Base-by-base conservation (phyloP, 2,888 invertebrate species). In the Argyresthia albistria region DNA sequence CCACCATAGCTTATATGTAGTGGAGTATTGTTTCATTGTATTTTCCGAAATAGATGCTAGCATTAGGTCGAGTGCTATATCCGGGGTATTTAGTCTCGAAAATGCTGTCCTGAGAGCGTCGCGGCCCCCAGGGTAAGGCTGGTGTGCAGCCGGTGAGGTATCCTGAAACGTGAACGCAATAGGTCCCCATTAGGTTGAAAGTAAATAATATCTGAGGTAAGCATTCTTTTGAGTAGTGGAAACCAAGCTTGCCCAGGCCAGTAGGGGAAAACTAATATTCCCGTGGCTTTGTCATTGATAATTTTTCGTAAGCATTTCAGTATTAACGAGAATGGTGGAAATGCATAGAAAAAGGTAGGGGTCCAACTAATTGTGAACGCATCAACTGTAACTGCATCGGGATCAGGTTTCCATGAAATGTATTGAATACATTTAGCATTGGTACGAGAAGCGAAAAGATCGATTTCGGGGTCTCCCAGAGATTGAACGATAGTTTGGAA, bases 201-300 rank as follows among this genome's bases (percentile, higher is more conserved):
- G 6, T 43, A 8, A 46, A 46, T 35, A 51, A 11, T 1, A 51
- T 15, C 1, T 49, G n/a, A 9, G 9, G 12, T 25, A 51, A 1
- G 2, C n/a, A n/a, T n/a, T n/a, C 35, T 16, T 37, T 46, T 37
- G 42, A 53, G 11, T n/a, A 53, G 35, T 43, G 39, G 39, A 35
- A 52, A 56, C 54, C 56, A 56, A 10, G 54, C 48, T 43, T 54
- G 52, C 6, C 51, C 53, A 12, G 54, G 55, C 55, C 57, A 57
- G 37, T 53, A 37, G 0, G 57, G 57, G 16, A 54, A 55, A 7
- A 55, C 53, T 42, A 57, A 10, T 10, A 57, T 55, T 4, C 57
- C 54, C 1, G 46, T 46, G 8, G 57, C 57, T 43, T 54, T 35
- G 25, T 57, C 57, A 36, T 52, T 43, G 9, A 35, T 43, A 15